These are phyloP conservation scores for Eupsittula cactorum DNA, from an alignment of 2,113 vertebrate genomes.

Conservation along the genomic window DNA sequence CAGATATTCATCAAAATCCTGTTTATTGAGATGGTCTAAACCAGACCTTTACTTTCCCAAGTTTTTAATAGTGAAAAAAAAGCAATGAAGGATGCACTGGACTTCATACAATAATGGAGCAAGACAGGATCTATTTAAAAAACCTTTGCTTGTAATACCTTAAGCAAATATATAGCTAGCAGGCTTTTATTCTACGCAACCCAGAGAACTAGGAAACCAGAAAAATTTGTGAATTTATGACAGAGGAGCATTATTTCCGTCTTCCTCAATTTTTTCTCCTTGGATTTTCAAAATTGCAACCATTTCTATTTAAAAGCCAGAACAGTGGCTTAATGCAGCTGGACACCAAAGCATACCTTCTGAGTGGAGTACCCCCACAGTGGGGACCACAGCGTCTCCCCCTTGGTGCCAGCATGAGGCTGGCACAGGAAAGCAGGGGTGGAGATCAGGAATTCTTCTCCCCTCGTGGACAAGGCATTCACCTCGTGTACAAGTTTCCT, in stretches of 20 bases:
- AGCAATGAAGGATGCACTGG: background rate
- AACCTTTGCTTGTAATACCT: background rate
- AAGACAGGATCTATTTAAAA: background rate
- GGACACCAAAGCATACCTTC: background rate
- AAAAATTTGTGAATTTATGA: background rate
- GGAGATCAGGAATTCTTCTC: conserved; percentile 24
- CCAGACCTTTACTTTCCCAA: background rate
- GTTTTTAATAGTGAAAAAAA: background rate
- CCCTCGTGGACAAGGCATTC: background rate
- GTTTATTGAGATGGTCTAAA: background rate
- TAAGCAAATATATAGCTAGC: background rate
- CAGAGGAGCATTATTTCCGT: background rate
- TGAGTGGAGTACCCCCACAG: background rate
- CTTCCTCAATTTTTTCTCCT: background rate
- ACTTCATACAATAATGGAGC: background rate
- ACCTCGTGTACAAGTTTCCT: background rate
- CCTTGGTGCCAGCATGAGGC: background rate
- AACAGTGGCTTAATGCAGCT: accelerated
- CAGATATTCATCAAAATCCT: background rate
- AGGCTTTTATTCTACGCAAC: background rate
- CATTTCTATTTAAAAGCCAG: background rate
- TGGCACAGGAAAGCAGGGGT: background rate
- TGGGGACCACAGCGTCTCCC: background rate
- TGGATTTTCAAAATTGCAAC: background rate
- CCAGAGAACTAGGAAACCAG: background rate